Evolutionary conservation across 2,797 vertebrate genomes (phyloP).

Genomic region (Psittacula derbiana): DNA sequence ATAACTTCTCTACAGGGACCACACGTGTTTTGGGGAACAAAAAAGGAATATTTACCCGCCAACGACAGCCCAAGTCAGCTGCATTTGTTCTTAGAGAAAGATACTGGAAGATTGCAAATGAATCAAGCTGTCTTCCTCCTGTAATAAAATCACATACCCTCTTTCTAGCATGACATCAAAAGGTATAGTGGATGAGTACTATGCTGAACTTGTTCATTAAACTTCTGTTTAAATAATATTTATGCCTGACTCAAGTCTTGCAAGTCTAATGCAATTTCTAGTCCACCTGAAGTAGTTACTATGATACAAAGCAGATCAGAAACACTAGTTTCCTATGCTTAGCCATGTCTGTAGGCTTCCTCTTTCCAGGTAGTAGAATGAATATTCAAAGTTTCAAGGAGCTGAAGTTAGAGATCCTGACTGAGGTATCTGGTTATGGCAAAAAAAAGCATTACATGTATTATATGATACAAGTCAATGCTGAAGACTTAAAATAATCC

Average conservation of each 20-base stretch:
- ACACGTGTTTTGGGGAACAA: slow-evolving; percentile 88
- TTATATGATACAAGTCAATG: neutral
- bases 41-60: slow-evolving; percentile 93
- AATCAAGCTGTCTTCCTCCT: slow-evolving; percentile 76
- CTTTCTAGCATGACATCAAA: slow-evolving; percentile 62
- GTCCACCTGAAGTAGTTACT: neutral
- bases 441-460: neutral
- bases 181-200: neutral
- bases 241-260: slow-evolving; percentile 4
- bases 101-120: slow-evolving; percentile 93
- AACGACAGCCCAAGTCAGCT: slow-evolving; percentile 90
- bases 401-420: slow-evolving; percentile 41
- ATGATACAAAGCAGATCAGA: neutral
- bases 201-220: neutral
- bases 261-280: slow-evolving; percentile 23
- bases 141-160: slow-evolving; percentile 65
- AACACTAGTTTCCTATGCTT: neutral
- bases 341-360: neutral
- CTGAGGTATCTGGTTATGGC: slow-evolving; percentile 52
- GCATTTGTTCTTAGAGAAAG: slow-evolving; percentile 89
- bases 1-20: slow-evolving; percentile 71
- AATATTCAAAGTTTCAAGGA: neutral
- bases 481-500: neutral
- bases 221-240: slow-evolving; percentile 1
- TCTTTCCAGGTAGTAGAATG: neutral